phyloP scores from a whole-genome alignment of 1,140 invertebrate species.

The Pseudobourletiella spinata region DNA sequence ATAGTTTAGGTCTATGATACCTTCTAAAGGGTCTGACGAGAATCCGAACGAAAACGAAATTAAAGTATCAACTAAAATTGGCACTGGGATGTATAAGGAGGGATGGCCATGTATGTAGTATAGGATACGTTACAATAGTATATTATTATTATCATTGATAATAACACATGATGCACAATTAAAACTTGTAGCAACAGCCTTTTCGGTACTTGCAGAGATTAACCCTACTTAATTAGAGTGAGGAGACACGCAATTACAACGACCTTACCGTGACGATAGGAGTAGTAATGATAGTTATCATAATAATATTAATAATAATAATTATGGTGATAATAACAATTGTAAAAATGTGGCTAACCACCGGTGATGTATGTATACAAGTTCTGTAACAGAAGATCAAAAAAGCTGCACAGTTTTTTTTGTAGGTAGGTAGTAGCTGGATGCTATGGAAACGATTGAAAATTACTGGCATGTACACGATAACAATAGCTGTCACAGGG shows the following conservation, averaged over 20 bases:
- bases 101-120: background rate
- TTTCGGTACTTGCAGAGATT: background rate
- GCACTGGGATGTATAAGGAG: background rate
- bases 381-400: background rate
- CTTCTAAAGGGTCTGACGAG: too few relatives aligned
- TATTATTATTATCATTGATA: too few relatives aligned
- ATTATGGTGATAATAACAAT: too few relatives aligned
- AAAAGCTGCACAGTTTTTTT: background rate
- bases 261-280: background rate
- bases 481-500: background rate
- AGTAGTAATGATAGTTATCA: background rate
- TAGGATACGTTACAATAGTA: background rate
- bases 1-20: background rate
- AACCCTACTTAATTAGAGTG: background rate
- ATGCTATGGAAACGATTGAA: background rate
- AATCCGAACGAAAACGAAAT: background rate
- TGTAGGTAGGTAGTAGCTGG: background rate
- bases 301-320: background rate
- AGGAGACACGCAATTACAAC: background rate
- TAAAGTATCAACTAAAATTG: background rate
- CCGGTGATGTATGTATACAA: too few relatives aligned
- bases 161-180: too few relatives aligned
- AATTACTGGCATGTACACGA: background rate
- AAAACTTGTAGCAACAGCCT: background rate
- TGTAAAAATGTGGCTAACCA: too few relatives aligned